phyloP scores from a whole-genome alignment of 2,888 invertebrate species.

The Cacoxenus indagator region DNA sequence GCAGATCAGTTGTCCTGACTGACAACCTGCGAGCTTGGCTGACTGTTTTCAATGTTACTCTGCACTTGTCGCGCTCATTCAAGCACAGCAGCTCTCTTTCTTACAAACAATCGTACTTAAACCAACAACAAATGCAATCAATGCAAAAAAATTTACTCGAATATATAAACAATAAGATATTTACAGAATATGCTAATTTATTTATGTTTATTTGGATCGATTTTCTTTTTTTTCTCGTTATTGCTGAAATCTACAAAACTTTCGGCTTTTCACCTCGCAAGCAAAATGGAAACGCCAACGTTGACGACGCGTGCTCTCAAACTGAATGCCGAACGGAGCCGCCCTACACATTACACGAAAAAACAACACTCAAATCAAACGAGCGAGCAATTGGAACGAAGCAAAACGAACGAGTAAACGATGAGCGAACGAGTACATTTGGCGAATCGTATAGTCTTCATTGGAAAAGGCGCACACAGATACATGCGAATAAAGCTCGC shows the following conservation, averaged over 20 bases:
- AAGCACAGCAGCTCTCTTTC: background rate
- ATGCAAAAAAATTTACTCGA: background rate
- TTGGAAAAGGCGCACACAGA: slow-evolving; percentile 24
- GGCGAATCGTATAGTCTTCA: slow-evolving; percentile 20
- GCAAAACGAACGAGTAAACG: background rate
- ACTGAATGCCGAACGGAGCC: slow-evolving; percentile 42
- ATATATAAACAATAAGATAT: background rate
- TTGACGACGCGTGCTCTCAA: slow-evolving; percentile 12
- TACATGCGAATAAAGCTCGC: slow-evolving; percentile 17
- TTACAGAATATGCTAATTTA: background rate
- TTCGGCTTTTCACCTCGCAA: background rate
- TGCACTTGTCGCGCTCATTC: slow-evolving; percentile 29
- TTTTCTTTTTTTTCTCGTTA: slow-evolving; percentile 12
- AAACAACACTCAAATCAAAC: background rate
- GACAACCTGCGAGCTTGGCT: background rate
- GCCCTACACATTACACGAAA: slow-evolving; percentile 38
- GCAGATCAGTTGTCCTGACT: too few species aligned
- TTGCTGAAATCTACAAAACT: background rate
- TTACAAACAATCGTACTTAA: background rate
- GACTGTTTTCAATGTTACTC: slow-evolving; percentile 26
- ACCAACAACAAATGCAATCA: background rate
- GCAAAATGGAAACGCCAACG: slow-evolving; percentile 6
- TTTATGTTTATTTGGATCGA: background rate
- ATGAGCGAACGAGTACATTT: background rate
- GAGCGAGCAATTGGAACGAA: background rate